A percentile compares a stretch with the other conserved stretches of the same genome.
Evolutionary conservation across 1,140 invertebrate species (phyloP).

Genomic region (Gonioctena quinquepunctata): DNA sequence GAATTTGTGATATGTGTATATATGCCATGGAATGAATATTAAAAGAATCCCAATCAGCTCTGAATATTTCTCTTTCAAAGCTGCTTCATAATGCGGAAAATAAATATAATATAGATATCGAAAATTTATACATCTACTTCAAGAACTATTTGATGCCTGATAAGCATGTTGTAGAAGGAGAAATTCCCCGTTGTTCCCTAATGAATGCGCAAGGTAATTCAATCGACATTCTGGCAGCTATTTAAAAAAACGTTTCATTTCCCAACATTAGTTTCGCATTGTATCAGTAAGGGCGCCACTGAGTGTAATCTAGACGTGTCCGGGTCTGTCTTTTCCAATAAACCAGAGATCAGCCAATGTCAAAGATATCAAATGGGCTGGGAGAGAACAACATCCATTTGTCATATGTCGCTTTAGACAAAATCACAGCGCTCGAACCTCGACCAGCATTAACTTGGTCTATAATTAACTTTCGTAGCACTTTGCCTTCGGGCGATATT

Average conservation of each 20-base stretch:
- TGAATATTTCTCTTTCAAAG: no score
- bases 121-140: no score
- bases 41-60: no score
- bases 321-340: conserved; percentile 32
- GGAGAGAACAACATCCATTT: conserved; percentile 34
- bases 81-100: no score
- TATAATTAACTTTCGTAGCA: conserved; percentile 43
- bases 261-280: background rate
- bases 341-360: conserved; percentile 32
- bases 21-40: no score
- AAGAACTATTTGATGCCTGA: no score
- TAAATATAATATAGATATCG: no score
- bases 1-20: no score
- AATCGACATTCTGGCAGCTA: background rate
- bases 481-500: conserved; percentile 31
- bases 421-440: conserved; percentile 38
- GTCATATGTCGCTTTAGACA: conserved; percentile 41
- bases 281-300: conserved; percentile 5
- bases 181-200: background rate
- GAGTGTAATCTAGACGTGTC: conserved; percentile 30
- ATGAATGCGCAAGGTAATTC: background rate
- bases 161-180: background rate
- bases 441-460: conserved; percentile 28
- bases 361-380: conserved; percentile 36
- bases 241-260: background rate